Evolutionary conservation across 1,140 invertebrate genomes (phyloP).

Genomic region (Muscidifurax raptorellus): DNA sequence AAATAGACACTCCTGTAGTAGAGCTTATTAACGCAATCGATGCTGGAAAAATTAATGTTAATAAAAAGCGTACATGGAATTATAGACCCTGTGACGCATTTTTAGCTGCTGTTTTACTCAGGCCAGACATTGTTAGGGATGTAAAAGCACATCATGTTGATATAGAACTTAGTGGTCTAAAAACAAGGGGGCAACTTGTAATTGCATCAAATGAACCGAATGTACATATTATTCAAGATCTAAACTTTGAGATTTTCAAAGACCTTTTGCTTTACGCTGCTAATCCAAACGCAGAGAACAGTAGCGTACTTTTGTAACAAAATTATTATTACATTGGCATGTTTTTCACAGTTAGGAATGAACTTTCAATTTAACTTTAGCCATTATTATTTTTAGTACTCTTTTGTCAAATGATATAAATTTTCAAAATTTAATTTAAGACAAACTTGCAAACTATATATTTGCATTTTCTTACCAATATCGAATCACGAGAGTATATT

Average conservation of each 20-base stretch:
- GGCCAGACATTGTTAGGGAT: conserved; percentile 65
- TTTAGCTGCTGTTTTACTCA: conserved; percentile 75
- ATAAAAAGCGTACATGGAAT: conserved; percentile 68
- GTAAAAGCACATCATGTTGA: conserved; percentile 71
- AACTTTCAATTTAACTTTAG: conserved; percentile 25
- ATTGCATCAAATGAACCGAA: conserved; percentile 76
- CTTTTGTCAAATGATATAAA: no score
- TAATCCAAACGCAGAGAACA: conserved; percentile 57
- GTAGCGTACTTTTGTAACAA: conserved; percentile 35
- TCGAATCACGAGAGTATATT: no score
- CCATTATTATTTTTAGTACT: neutral
- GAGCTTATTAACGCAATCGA: conserved; percentile 77
- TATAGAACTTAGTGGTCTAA: conserved; percentile 76
- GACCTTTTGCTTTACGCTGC: conserved; percentile 68
- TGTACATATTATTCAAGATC: conserved; percentile 75
- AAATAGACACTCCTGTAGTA: conserved; percentile 70
- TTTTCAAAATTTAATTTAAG: no score
- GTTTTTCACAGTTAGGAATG: conserved; percentile 41
- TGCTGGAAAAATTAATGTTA: conserved; percentile 63
- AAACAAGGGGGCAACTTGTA: conserved; percentile 79
- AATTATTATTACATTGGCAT: conserved; percentile 27
- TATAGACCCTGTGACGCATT: conserved; percentile 77
- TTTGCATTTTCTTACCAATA: no score
- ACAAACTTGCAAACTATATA: no score
- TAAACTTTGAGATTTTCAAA: conserved; percentile 75